A percentile compares a stretch with the other conserved stretches of the same genome.
These are phyloP conservation scores for Tetragonisca angustula DNA, from an alignment of 2,888 invertebrate genomes.

Conservation along the genomic window DNA sequence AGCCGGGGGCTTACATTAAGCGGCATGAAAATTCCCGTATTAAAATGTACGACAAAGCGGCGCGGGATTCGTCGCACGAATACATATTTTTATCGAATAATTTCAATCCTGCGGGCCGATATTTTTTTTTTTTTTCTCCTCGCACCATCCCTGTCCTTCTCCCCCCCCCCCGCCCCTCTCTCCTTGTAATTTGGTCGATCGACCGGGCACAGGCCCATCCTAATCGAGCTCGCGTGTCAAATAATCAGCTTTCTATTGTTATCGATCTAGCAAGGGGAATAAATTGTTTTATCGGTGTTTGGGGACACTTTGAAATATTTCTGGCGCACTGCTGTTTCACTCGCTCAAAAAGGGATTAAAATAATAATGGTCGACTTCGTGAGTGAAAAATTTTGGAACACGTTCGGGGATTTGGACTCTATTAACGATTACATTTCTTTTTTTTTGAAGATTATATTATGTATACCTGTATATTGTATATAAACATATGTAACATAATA, in stretches of 20 bases:
- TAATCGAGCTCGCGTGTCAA: constrained; percentile 3
- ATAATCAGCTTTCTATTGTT: constrained; percentile 14
- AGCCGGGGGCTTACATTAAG: constrained; percentile 38
- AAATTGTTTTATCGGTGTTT: background rate
- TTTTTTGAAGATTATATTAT: background rate
- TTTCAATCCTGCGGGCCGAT: background rate
- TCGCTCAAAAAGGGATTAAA: background rate
- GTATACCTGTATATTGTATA: background rate
- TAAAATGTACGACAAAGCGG: constrained; percentile 40
- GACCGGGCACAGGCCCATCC: background rate
- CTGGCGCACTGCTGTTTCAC: background rate
- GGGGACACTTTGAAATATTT: constrained; percentile 3
- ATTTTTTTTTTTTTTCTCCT: background rate
- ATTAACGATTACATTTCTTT: background rate
- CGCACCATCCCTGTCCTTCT: too few relatives aligned
- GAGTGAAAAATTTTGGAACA: background rate
- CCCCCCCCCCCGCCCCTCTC: background rate
- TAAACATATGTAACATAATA: background rate
- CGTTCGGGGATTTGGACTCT: background rate
- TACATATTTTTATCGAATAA: constrained; percentile 18
- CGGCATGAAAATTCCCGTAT: constrained; percentile 39
- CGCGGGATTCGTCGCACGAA: background rate
- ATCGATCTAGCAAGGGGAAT: background rate
- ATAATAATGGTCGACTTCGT: background rate
- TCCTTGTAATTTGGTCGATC: background rate